A percentile compares a stretch with the other conserved stretches of the same genome.
Evolutionary conservation across 2,888 invertebrate species (phyloP).

Genomic region (Eubasilissa splendida): DNA sequence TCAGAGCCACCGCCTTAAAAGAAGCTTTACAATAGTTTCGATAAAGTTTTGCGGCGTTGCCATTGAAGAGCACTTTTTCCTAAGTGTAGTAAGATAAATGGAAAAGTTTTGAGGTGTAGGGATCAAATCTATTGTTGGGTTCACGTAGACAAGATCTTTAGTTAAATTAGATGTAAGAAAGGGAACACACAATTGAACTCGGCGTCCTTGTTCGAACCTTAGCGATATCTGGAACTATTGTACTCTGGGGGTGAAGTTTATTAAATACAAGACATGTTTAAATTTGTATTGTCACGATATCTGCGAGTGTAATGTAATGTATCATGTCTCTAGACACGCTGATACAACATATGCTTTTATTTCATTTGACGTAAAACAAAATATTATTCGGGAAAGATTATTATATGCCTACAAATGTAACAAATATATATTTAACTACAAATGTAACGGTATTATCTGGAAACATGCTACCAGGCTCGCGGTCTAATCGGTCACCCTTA

Average conservation of each 20-base stretch:
- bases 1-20: slow-evolving; percentile 10
- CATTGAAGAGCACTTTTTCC: not conserved
- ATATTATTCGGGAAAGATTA: no score
- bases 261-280: slow-evolving; percentile 12
- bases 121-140: slow-evolving; percentile 34
- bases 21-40: not conserved
- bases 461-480: no score
- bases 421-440: no score
- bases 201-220: slow-evolving; percentile 19
- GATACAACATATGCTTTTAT: not conserved
- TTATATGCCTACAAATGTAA: no score
- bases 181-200: slow-evolving; percentile 30
- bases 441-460: no score
- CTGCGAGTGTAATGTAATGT: not conserved
- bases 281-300: slow-evolving; percentile 4
- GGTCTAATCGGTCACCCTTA: no score
- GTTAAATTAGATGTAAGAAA: slow-evolving; percentile 25
- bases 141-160: slow-evolving; percentile 32
- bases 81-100: not conserved
- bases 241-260: not conserved
- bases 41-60: not conserved
- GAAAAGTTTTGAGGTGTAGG: not conserved
- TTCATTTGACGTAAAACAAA: not conserved
- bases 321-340: not conserved
- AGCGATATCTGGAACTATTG: slow-evolving; percentile 15